Conservation (phyloP, 2,113 vertebrate genomes). For the Gorsachius goisagi region DNA sequence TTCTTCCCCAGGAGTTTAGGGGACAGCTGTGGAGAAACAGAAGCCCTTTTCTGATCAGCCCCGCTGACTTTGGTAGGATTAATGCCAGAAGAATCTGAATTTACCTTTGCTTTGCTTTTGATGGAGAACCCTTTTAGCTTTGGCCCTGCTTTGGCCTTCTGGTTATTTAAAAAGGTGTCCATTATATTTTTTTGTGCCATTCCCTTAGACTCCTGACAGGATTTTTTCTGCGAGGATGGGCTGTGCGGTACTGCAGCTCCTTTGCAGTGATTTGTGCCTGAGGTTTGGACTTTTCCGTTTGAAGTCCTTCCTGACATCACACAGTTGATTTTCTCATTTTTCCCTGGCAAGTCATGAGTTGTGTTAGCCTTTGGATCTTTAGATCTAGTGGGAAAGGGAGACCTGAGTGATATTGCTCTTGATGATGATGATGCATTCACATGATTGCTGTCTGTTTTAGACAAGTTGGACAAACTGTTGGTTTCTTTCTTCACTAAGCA, state of each 20-base stretch:
- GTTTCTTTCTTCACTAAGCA: slow-evolving; percentile 26
- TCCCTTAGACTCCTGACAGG: slow-evolving; percentile 63
- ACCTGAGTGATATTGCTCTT: slow-evolving; percentile 64
- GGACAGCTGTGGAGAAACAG: slow-evolving; percentile 65
- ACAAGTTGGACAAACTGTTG: neutral
- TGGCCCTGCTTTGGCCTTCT: slow-evolving; percentile 68
- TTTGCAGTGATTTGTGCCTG: slow-evolving; percentile 59
- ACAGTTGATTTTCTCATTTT: slow-evolving; percentile 55
- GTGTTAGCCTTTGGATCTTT: slow-evolving; percentile 71
- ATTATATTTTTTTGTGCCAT: slow-evolving; percentile 56
- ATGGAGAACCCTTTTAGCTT: slow-evolving; percentile 81
- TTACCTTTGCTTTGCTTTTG: slow-evolving; percentile 76
- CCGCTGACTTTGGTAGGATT: slow-evolving; percentile 47
- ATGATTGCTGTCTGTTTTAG: slow-evolving; percentile 33
- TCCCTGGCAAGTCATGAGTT: slow-evolving; percentile 24
- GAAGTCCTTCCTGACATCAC: slow-evolving; percentile 38
- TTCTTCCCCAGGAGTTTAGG: slow-evolving; percentile 69
- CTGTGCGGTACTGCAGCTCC: slow-evolving; percentile 10
- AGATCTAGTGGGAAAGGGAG: slow-evolving; percentile 55
- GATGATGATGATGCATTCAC: neutral
- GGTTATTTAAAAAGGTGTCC: slow-evolving; percentile 69
- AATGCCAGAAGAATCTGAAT: slow-evolving; percentile 43
- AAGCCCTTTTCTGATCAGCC: slow-evolving; percentile 64
- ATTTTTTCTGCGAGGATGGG: slow-evolving; percentile 55
- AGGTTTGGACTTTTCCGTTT: slow-evolving; percentile 57